Conservation (phyloP, 2,113 vertebrate species). For the Trogon surrucura region DNA sequence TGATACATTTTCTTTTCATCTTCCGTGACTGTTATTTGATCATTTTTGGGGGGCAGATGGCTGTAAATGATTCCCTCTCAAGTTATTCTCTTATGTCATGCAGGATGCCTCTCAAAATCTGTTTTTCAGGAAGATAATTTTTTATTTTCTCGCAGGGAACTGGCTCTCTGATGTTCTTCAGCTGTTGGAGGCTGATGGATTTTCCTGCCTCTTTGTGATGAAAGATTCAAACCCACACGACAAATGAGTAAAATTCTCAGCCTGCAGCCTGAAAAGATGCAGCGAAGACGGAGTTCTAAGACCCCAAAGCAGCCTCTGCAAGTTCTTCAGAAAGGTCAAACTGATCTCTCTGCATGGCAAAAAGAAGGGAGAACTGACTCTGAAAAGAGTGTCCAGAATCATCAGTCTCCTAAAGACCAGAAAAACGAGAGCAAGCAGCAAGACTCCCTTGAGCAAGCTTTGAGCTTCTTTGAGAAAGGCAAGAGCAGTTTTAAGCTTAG, state of each 20-base stretch:
- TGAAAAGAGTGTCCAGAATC: neutral
- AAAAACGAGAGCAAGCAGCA: slow-evolving; percentile 52
- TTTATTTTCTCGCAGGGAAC: slow-evolving; percentile 7
- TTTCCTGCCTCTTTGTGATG: neutral
- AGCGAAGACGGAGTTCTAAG: neutral
- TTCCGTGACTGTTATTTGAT: neutral
- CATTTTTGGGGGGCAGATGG: neutral
- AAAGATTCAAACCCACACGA: neutral
- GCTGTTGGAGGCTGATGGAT: neutral
- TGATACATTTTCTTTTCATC: neutral
- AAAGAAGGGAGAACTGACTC: neutral
- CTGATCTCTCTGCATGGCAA: slow-evolving; percentile 32
- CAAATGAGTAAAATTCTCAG: slow-evolving; percentile 13
- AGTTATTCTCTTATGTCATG: neutral
- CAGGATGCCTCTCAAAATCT: neutral
- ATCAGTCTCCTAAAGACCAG: neutral
- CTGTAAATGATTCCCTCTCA: neutral
- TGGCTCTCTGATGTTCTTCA: neutral
- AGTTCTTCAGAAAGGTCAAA: neutral
- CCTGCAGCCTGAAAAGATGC: slow-evolving; percentile 54
- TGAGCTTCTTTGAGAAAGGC: slow-evolving; percentile 81
- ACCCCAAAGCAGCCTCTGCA: neutral
- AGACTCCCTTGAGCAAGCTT: slow-evolving; percentile 73
- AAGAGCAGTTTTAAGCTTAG: slow-evolving; percentile 8
- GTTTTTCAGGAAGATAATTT: neutral